Evolutionary conservation across 2,888 invertebrate species (phyloP).

Genomic region (Sepioteuthis lessoniana): DNA sequence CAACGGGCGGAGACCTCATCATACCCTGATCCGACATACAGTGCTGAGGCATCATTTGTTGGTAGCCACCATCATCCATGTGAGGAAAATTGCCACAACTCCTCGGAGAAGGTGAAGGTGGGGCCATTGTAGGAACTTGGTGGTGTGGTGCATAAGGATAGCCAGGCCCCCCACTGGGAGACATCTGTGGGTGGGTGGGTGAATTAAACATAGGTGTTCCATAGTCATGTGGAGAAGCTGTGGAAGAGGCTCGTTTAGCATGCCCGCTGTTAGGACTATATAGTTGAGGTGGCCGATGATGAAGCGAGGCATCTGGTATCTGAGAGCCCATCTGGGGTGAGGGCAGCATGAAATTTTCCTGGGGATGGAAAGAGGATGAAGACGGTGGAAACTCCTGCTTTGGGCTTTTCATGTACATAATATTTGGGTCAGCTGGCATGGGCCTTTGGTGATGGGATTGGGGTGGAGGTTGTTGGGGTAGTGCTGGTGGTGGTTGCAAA

Average conservation of each 20-base stretch:
- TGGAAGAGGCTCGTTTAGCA: background rate
- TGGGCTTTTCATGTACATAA: background rate
- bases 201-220: background rate
- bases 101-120: background rate
- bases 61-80: slow-evolving; percentile 26
- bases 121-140: background rate
- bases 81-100: slow-evolving; percentile 15
- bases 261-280: background rate
- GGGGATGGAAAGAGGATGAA: background rate
- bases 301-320: slow-evolving; percentile 14
- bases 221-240: background rate
- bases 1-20: background rate
- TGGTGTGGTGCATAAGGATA: background rate
- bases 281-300: slow-evolving; percentile 1
- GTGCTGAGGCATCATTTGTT: background rate
- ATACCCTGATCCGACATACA: background rate
- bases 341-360: background rate
- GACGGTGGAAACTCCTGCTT: background rate
- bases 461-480: background rate
- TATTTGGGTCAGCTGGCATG: background rate
- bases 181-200: background rate
- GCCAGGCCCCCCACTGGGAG: background rate
- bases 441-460: background rate
- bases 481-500: background rate
- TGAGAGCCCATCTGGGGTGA: background rate